Base-by-base conservation (phyloP, 2,797 vertebrate species). In the Clarias pachynema region DNA sequence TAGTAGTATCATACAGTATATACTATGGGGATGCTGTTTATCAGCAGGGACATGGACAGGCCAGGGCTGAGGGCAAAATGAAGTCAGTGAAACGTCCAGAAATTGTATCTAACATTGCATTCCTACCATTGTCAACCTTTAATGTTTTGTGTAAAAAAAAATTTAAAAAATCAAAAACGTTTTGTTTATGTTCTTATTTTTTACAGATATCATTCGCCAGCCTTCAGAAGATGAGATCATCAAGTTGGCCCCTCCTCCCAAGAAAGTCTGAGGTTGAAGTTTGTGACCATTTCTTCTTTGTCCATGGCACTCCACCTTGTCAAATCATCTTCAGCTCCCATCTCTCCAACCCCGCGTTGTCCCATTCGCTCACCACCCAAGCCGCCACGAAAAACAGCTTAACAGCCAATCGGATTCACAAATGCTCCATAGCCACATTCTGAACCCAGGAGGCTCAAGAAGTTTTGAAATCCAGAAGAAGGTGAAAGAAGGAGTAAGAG, bases 201-300 rank as follows among this genome's bases (percentile, higher is more conserved):
- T 86, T 80, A 20, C 83, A 98, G 97, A 98, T 92, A 97, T 98
- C 92, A 98, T 98, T 93, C 97, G 97, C 89, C 97, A 98, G 91
- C 97, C 97, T 22, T 98, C 97, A 29, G 97, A 98, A 93, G 97
- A 98, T 86, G 97, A 98, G 94, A 98, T 98, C 93, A 98, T 98
- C 95, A 98, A 98, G 93, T 87, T 98, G 95, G 97, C 97, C 4
- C 97, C 97, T 29, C 97, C 97, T 2, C 97, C 97, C 85, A 97
- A 98, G 92, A 98, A 98, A 90, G 97, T 96, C 90, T 98, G 96
- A 97, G 92, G 89, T 88, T 69, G 14, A 18, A 24, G 77, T 78
- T 22, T 63, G 26, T 85, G 87, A 94, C 90, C 91, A 53, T 91
- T 86, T 90, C 89, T 91, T 91, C 90, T 91, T 91, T 91, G 85